Conservation (phyloP, 1,140 invertebrate species). For the Aphelinus atriplicis region DNA sequence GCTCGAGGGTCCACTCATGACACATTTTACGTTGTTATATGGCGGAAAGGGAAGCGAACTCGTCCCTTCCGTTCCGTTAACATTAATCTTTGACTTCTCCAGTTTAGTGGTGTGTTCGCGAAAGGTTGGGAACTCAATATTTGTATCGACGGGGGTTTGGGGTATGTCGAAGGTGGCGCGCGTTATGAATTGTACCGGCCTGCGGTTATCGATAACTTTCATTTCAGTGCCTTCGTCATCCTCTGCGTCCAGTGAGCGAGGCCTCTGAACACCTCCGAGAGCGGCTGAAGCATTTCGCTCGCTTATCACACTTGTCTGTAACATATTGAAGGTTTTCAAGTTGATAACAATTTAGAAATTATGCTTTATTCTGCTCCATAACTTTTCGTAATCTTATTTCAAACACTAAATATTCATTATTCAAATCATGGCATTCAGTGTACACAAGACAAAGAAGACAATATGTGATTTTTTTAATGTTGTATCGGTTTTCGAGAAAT, state of each 20-base stretch:
- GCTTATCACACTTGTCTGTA: conserved; percentile 51
- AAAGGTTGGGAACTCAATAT: conserved; percentile 59
- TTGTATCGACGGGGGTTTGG: conserved; percentile 58
- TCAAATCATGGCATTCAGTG: no score
- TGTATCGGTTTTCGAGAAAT: no score
- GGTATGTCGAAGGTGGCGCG: conserved; percentile 65
- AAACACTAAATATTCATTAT: no score
- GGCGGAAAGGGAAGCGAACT: conserved; percentile 55
- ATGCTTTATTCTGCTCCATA: not conserved
- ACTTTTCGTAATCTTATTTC: no score
- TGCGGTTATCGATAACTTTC: conserved; percentile 63
- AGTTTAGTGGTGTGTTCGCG: conserved; percentile 54
- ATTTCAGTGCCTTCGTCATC: conserved; percentile 63
- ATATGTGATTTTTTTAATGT: no score
- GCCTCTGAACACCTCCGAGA: conserved; percentile 52
- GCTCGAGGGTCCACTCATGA: conserved; percentile 51
- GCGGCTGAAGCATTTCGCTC: conserved; percentile 50
- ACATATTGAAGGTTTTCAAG: not conserved
- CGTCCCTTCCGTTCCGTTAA: conserved; percentile 59
- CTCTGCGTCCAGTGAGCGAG: conserved; percentile 53
- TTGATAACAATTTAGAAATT: not conserved
- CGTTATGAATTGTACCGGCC: conserved; percentile 65
- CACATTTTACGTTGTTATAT: conserved; percentile 60
- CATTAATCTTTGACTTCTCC: conserved; percentile 56
- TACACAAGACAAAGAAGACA: no score